These are phyloP conservation scores for Todus mexicanus DNA, from an alignment of 2,797 vertebrate genomes.

Conservation along the genomic window DNA sequence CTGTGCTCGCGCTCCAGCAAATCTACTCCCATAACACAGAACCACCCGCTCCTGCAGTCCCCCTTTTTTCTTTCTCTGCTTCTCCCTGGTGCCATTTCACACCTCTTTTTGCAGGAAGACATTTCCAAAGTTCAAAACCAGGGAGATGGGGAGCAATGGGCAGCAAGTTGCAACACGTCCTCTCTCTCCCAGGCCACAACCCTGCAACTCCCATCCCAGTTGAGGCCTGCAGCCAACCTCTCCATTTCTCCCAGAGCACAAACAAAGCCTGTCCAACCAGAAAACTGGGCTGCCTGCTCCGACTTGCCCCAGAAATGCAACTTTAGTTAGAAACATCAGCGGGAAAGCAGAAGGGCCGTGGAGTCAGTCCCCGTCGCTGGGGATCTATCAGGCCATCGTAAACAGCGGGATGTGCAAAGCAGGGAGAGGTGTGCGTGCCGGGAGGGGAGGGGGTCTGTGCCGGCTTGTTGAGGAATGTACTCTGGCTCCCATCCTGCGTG, in stretches of 20 bases:
- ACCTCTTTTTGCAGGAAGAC: neutral
- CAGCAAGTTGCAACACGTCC: constrained; percentile 65
- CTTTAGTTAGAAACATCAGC: neutral
- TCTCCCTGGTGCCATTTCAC: neutral
- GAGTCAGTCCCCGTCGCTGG: neutral
- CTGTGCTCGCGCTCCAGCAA: neutral
- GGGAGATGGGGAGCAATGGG: neutral
- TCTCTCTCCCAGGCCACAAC: constrained; percentile 42
- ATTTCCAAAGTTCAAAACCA: constrained; percentile 54
- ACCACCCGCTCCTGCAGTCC: neutral
- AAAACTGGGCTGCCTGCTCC: constrained; percentile 57
- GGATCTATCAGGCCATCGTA: neutral
- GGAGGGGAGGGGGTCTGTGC: neutral
- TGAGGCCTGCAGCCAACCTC: neutral
- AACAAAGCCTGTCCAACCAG: constrained; percentile 69
- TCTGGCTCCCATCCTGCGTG: neutral
- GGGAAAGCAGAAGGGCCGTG: neutral
- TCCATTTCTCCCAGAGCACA: constrained; percentile 18
- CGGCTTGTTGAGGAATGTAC: neutral
- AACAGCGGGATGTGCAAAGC: neutral
- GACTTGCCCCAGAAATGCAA: constrained; percentile 55
- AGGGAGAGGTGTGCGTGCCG: neutral
- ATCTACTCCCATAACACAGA: neutral
- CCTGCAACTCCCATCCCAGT: constrained; percentile 20
- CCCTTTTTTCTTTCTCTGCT: neutral